Evolutionary conservation across 2,113 vertebrate genomes (phyloP).

Genomic region (Phainopepla nitens): DNA sequence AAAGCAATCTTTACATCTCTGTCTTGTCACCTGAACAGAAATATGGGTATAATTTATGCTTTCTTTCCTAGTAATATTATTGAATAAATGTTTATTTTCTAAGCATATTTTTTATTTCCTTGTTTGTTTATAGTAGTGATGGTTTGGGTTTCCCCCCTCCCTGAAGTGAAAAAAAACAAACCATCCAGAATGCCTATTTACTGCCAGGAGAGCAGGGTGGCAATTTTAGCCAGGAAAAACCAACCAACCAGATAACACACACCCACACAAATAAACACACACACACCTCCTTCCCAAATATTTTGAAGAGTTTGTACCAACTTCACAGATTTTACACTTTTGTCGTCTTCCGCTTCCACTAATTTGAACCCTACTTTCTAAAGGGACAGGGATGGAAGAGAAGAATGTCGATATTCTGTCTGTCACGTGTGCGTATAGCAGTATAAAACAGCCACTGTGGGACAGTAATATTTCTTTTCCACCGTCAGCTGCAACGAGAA

Average conservation of each 20-base stretch:
- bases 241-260: background rate
- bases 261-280: too few species aligned
- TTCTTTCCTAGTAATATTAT: background rate
- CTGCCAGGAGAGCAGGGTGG: background rate
- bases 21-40: slow-evolving; percentile 12
- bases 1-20: slow-evolving; percentile 45
- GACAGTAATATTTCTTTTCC: background rate
- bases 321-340: background rate
- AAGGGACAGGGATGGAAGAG: background rate
- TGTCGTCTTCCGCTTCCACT: background rate
- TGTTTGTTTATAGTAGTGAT: background rate
- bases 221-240: background rate
- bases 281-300: background rate
- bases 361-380: slow-evolving; percentile 4
- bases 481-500: background rate
- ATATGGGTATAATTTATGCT: background rate
- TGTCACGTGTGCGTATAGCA: background rate
- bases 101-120: background rate
- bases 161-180: background rate
- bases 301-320: background rate
- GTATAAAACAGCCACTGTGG: background rate
- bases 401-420: background rate
- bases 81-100: slow-evolving; percentile 13
- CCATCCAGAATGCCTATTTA: background rate
- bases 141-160: too few species aligned